Conservation (phyloP, 2,113 vertebrate genomes). For the Colius striatus region DNA sequence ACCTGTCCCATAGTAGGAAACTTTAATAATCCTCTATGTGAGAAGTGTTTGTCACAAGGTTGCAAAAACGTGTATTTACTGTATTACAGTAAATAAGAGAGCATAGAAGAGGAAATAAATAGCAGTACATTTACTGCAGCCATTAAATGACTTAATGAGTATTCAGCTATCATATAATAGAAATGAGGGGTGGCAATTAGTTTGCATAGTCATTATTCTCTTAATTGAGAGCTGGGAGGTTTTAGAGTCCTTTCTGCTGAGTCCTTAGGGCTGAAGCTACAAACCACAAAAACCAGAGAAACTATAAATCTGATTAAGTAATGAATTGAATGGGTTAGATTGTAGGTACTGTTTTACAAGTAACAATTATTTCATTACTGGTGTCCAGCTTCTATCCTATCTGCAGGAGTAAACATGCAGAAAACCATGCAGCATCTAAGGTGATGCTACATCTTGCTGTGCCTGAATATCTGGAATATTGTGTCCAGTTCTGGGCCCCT, state of each 20-base stretch:
- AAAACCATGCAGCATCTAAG: not conserved
- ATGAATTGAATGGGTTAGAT: no score
- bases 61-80: not conserved
- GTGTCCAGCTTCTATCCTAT: not conserved
- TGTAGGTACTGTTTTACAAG: not conserved
- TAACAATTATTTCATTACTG: not conserved
- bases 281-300: not conserved
- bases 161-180: not conserved
- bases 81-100: not conserved
- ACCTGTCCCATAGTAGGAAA: not conserved
- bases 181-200: not conserved
- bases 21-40: not conserved
- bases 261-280: not conserved
- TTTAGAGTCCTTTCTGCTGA: not conserved
- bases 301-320: not conserved
- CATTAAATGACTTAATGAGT: not conserved
- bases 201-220: not conserved
- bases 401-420: not conserved
- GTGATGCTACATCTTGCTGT: not conserved
- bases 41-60: not conserved
- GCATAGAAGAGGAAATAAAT: not conserved
- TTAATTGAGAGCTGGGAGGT: not conserved
- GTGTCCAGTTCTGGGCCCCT: no score
- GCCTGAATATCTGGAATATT: not conserved
- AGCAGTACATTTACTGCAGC: not conserved